Percentiles rank a stretch among this genome's conserved stretches.
These are phyloP conservation scores for Synanthedon myopaeformis DNA, from an alignment of 2,888 invertebrate species.

Conservation along the genomic window DNA sequence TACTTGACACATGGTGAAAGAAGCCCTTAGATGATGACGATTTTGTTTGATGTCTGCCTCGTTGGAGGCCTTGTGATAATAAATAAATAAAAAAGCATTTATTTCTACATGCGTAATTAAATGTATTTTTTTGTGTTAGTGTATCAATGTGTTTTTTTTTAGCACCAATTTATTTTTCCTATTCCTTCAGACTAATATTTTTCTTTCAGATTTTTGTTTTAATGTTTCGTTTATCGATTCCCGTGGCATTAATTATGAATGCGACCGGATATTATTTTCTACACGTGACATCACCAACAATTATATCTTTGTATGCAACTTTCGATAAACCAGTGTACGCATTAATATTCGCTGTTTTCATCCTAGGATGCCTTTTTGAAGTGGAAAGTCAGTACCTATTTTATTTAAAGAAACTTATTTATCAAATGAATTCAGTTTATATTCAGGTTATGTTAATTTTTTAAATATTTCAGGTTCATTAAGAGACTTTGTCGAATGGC, in stretches of 20 bases:
- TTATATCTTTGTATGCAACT: conserved; percentile 6
- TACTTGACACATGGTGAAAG: too few species aligned
- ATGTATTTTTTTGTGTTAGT: too few species aligned
- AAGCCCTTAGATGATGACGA: too few species aligned
- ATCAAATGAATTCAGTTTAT: too few species aligned
- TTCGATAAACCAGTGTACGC: conserved; percentile 5
- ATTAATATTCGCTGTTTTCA: conserved; percentile 5
- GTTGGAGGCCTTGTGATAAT: too few species aligned
- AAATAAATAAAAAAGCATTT: too few species aligned
- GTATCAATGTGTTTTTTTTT: too few species aligned
- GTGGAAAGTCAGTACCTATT: conserved; percentile 4
- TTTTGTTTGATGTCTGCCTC: too few species aligned
- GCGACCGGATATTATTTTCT: conserved; percentile 2
- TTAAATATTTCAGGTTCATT: conserved; percentile 3
- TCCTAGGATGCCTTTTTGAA: conserved; percentile 7
- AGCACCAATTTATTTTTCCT: too few species aligned
- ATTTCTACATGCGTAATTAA: too few species aligned
- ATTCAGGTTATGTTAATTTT: too few species aligned
- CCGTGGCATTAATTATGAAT: not conserved
- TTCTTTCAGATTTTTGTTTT: conserved; percentile 6
- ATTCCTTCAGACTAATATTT: not conserved
- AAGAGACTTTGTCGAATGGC: conserved; percentile 6
- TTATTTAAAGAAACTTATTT: too few species aligned
- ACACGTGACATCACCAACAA: conserved; percentile 2
- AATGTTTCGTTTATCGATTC: conserved; percentile 2